These are phyloP conservation scores for Ctenicera cuprea DNA, from an alignment of 2,888 invertebrate genomes.

Conservation along the genomic window DNA sequence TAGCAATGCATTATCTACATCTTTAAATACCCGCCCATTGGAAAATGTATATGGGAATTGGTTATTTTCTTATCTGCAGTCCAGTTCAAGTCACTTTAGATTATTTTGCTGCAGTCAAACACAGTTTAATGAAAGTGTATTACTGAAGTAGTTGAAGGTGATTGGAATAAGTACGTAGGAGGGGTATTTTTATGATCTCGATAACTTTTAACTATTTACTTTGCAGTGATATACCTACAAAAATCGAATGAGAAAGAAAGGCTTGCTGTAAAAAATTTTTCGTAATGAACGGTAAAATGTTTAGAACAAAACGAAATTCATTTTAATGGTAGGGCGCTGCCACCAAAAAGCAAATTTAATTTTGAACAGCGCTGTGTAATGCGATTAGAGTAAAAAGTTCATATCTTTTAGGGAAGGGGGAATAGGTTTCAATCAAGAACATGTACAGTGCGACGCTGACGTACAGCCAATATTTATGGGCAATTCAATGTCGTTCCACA, in stretches of 20 bases:
- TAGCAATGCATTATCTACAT: constrained; percentile 36
- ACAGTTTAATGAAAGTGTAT: background rate
- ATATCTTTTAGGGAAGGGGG: constrained; percentile 49
- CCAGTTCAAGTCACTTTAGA: constrained; percentile 31
- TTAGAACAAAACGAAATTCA: too few species aligned
- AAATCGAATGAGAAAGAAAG: too few species aligned
- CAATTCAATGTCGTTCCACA: constrained; percentile 72
- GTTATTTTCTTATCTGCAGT: constrained; percentile 34
- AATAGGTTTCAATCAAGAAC: constrained; percentile 67
- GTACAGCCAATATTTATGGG: constrained; percentile 72
- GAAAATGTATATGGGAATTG: constrained; percentile 41
- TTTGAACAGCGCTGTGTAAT: constrained; percentile 1
- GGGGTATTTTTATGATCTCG: too few species aligned
- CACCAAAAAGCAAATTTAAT: constrained; percentile 42
- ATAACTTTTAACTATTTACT: too few species aligned
- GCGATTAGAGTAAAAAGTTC: constrained; percentile 49
- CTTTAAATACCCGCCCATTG: constrained; percentile 33
- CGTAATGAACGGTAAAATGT: too few species aligned
- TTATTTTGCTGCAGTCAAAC: background rate
- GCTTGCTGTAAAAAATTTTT: too few species aligned
- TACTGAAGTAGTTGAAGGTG: background rate
- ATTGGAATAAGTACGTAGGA: too few species aligned
- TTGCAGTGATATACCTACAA: too few species aligned
- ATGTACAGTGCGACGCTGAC: constrained; percentile 69
- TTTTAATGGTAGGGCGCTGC: background rate